phyloP scores from a whole-genome alignment of 1,140 invertebrate genomes.

The Pygmarrhopalites habei region DNA sequence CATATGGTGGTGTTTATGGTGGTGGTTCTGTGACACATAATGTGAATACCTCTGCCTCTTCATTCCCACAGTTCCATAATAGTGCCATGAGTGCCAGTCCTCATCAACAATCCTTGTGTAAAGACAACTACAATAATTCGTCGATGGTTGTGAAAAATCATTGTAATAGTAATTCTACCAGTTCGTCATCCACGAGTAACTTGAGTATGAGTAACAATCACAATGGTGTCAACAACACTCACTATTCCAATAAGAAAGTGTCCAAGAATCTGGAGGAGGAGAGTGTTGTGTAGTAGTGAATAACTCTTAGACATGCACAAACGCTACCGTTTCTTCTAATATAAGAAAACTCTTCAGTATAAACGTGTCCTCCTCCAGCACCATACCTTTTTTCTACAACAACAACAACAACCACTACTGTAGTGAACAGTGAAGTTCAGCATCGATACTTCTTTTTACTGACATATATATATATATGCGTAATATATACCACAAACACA shows the following conservation, averaged over 20 bases:
- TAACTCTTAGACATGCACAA: no score
- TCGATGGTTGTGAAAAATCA: conserved; percentile 27
- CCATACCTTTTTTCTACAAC: no score
- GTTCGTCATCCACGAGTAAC: neutral
- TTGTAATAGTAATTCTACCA: conserved; percentile 1
- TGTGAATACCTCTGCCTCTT: conserved; percentile 15
- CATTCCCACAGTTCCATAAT: conserved; percentile 16
- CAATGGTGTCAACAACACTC: neutral
- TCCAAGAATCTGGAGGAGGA: conserved; percentile 40
- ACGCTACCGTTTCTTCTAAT: no score
- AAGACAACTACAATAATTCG: conserved; percentile 19
- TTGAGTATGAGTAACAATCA: neutral
- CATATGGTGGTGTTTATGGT: conserved; percentile 16
- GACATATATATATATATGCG: no score
- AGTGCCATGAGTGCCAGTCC: conserved; percentile 37
- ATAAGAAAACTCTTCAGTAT: no score
- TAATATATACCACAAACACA: no score
- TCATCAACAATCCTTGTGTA: conserved; percentile 22
- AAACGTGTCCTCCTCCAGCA: no score
- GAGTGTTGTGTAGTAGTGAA: conserved; percentile 34
- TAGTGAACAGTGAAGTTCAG: no score
- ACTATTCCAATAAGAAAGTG: conserved; percentile 29
- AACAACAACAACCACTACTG: no score
- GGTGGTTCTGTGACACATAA: neutral
- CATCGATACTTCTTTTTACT: no score